Base-by-base conservation (phyloP, 1,140 invertebrate genomes). In the Andrena cerasifolii region DNA sequence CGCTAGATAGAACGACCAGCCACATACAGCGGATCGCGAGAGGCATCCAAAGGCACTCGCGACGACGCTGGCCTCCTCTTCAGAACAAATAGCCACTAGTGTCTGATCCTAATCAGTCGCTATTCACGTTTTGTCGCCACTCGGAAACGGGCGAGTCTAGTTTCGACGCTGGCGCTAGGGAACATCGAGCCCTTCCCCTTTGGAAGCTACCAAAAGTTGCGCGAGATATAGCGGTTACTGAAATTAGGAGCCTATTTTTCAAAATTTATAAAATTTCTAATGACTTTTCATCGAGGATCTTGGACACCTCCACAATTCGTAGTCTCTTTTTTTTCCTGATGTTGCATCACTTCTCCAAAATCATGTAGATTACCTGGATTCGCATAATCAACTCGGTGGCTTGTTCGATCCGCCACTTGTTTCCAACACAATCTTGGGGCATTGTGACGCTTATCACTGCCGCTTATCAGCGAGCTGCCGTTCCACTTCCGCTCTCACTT, bases 41-140 rank as follows among this genome's bases (percentile, higher is more conserved):
- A 65, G 7, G 7, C 21, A 49, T 45, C 28, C 14, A 49, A 18
- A 36, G 12, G 7, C 18, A n/a, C 51, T 68, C 7, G 6, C 3
- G 24, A n/a, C 24, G 18, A 12, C 10, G n/a, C 8, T 26, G n/a
- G 6, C 7, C 26, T 3, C 28, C 40, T 58, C 18, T 71, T 26
- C 14, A 59, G 26, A 8, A n/a, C 40, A n/a, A 78, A 68, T 26
- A 45, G 49, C 53, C 59, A 36, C 67, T 61, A 40, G 36, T 3
- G 45, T 47, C 40, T 18, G 54, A 73, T 83, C 40, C 45, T 78
- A 78, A 81, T 83, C 68, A 83, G 67, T 70, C 59, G 21, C 68
- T 45, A 83, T 83, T 83, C 82, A 83, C 14, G 40, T 31, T 24
- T 26, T 40, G n/a, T 31, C n/a, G n/a, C 45, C n/a, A 43, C 54